Evolutionary conservation across 2,797 vertebrate species (phyloP), one percentile per base, ranked within the genome.

Genomic region (Gymnopithys bicolor): DNA sequence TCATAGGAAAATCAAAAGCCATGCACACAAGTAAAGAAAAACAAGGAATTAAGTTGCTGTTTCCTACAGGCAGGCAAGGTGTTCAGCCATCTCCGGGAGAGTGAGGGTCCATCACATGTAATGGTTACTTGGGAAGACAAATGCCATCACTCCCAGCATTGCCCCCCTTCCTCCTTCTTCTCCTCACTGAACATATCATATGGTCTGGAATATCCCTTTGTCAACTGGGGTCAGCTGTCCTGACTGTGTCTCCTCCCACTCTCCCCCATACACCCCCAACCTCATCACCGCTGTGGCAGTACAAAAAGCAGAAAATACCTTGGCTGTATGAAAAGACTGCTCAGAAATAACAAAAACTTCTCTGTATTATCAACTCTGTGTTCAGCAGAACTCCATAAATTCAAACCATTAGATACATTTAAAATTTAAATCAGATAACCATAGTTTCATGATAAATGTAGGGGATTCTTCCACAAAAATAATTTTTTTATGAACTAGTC

Each of bases 101-200:
- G 12, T 15, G 33, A 11, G 9, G 9, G 3, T 8, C 9, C 30
- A 10, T 67, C 22, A 23, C 0, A 0, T 7, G 4, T 32, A 48
- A 27, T 9, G 10, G 28, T 30, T 12, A 45, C n/a, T 58, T 30
- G 14, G 28, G 11, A 70, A 51, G 45, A 45, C 19, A 39, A 83
- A 33, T 6, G 1, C 14, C 10, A 33, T 46, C 12, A 16, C 21
- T 27, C 9, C 35, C 24, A 37, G 33, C 11, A 9, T n/a, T 43
- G 41, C 2, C 3, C 6, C 0, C 4, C 30, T 69, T 56, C 16
- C 17, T 52, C n/a, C 24, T 56, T 21, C 48, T 41, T 69, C 7
- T 5, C 19, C 6, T 1, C n/a, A 33, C 8, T 64, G 21, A 77
- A 14, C 24, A 33, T 19, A 7, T 58, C 17, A 30, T 52, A 33